phyloP scores from a whole-genome alignment of 2,797 vertebrate genomes.

The Xenentodon cancila region DNA sequence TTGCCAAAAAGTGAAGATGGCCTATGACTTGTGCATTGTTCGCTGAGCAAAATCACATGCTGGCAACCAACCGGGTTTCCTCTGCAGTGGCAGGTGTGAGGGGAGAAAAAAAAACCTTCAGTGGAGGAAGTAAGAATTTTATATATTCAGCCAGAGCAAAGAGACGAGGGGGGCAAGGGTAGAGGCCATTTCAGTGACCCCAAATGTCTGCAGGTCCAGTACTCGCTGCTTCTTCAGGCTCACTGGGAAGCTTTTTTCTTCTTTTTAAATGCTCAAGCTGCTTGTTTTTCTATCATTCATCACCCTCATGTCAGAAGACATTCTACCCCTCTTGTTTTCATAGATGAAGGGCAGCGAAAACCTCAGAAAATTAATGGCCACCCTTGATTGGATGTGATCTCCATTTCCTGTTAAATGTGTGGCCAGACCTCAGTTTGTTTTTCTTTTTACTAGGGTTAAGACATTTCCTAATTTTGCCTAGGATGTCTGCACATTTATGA shows the following conservation, averaged over 20 bases:
- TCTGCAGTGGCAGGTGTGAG: slow-evolving; percentile 78
- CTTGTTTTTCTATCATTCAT: slow-evolving; percentile 86
- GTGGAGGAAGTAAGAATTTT: slow-evolving; percentile 59
- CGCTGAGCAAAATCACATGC: slow-evolving; percentile 43
- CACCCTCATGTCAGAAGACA: slow-evolving; percentile 84
- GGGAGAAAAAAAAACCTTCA: slow-evolving; percentile 20
- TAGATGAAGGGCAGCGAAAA: slow-evolving; percentile 75
- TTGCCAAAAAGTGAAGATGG: background rate
- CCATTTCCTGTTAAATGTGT: slow-evolving; percentile 83
- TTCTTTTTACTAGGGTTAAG: slow-evolving; percentile 58
- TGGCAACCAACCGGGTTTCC: slow-evolving; percentile 45
- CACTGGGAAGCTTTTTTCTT: background rate
- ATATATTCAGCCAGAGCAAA: slow-evolving; percentile 67
- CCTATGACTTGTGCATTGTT: slow-evolving; percentile 2
- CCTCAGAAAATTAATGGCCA: slow-evolving; percentile 78
- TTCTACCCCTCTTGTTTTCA: slow-evolving; percentile 80
- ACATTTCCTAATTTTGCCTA: slow-evolving; percentile 38
- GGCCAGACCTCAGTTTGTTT: slow-evolving; percentile 71
- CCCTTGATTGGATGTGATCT: slow-evolving; percentile 83
- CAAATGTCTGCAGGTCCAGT: slow-evolving; percentile 54
- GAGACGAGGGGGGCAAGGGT: slow-evolving; percentile 31
- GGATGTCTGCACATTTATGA: slow-evolving; percentile 6
- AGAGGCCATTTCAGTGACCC: slow-evolving; percentile 71
- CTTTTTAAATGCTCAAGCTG: slow-evolving; percentile 3
- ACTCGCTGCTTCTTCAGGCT: slow-evolving; percentile 20